Base-by-base conservation (phyloP, 30 jellyfish, hydroid and myxozoan species). In the Cassiopea andromeda region DNA sequence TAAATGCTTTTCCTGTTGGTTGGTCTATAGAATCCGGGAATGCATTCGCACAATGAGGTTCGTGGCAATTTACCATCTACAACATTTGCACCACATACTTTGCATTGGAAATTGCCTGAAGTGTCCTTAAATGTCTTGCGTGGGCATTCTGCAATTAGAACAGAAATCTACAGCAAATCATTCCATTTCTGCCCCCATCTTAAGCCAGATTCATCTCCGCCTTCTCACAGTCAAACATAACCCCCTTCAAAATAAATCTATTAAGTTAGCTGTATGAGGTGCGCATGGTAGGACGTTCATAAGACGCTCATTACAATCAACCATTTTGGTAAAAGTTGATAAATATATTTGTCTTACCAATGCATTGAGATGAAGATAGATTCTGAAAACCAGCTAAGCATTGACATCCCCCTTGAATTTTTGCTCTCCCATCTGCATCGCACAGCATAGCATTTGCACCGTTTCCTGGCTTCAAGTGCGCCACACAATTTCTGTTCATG, bases 51-150 rank as follows among this genome's bases (percentile, higher is more conserved):
- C 1, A 66, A 19, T 49, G 78, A 4, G 12, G 17, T 75, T 13
- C 94, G 71, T 6, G 91, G 92, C 19, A 67, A 90, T 27, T 18
- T 58, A 44, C 94, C 94, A 61, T 50, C 50, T 6, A 76, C 85
- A 27, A 60, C 85, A 79, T 82, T 79, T 6, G 78, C 76, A 13
- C 96, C 97, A 78, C 97, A 92, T 61, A 48, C 70, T 14, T 17
- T 7, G 80, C 97, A 92, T 15, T 96, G 92, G 9, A 18, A 72
- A 49, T 92, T 92, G 14, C 97, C 97, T 8, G 67, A 64, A 13
- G 45, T 10, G 18, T 87, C 60, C 78, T 92, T 92, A 80, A 69
- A 92, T 19, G 75, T 76, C 48, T 67, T 89, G 3, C 7, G 18
- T 19, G 12, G 8, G 70, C 97, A 92, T 6, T 73, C 97, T 91